Conservation (phyloP, 2,113 vertebrate genomes). For the Scytalopus superciliaris region DNA sequence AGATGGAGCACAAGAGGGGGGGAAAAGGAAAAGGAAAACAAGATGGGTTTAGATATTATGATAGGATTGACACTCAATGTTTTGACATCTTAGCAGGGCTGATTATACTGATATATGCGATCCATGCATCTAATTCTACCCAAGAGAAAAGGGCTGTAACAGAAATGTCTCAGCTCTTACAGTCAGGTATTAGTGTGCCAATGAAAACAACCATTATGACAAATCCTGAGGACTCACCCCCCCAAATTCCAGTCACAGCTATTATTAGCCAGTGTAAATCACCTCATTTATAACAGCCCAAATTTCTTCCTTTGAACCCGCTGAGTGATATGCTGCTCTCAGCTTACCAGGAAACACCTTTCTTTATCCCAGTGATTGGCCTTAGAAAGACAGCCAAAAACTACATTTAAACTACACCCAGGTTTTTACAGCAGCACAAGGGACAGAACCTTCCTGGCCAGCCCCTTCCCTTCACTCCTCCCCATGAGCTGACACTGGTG, state of each 20-base stretch:
- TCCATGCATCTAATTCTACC: neutral
- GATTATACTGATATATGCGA: conserved; percentile 14
- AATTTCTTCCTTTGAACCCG: neutral
- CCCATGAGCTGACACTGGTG: neutral
- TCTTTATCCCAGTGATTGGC: neutral
- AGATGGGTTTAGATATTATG: conserved; percentile 9
- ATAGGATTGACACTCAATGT: neutral
- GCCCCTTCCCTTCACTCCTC: neutral
- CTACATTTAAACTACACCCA: neutral
- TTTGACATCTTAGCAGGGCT: conserved; percentile 32
- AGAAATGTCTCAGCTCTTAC: neutral
- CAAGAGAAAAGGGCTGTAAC: neutral
- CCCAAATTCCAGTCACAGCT: neutral
- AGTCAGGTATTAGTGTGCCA: neutral
- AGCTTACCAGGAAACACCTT: neutral
- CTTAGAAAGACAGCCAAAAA: neutral
- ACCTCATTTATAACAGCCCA: neutral
- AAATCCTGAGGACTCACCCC: neutral
- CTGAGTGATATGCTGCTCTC: neutral
- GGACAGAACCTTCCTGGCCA: neutral
- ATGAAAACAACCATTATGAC: neutral
- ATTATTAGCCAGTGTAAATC: conserved; percentile 28
- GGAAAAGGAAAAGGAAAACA: neutral
- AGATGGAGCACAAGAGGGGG: neutral
- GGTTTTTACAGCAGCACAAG: neutral